A percentile compares a stretch with the other conserved stretches of the same genome.
Evolutionary conservation across 2,888 invertebrate species (phyloP).

Genomic region (Hypercompe scribonia): DNA sequence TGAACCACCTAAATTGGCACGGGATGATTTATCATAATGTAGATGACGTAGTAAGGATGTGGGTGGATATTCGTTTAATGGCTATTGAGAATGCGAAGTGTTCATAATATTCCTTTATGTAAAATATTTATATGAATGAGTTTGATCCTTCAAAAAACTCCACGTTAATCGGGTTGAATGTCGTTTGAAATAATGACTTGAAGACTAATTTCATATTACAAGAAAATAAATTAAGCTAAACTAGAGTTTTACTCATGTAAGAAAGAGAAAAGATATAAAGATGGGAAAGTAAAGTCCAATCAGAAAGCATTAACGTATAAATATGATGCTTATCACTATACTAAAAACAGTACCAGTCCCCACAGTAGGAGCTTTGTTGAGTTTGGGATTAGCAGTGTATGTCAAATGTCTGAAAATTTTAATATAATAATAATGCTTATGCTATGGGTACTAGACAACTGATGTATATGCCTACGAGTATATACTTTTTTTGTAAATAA

Average conservation of each 20-base stretch:
- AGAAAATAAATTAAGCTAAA: background rate
- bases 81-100: background rate
- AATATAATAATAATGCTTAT: too few species aligned
- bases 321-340: too few species aligned
- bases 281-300: background rate
- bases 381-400: too few species aligned
- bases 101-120: background rate
- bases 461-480: too few species aligned
- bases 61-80: constrained; percentile 6
- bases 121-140: background rate
- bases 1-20: constrained; percentile 55
- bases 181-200: background rate
- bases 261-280: too few species aligned
- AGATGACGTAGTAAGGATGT: constrained; percentile 25
- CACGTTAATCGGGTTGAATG: background rate
- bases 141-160: background rate
- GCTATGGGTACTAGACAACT: too few species aligned
- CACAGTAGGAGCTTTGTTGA: too few species aligned
- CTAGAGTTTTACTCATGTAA: background rate
- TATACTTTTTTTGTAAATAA: too few species aligned
- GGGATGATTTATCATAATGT: constrained; percentile 50
- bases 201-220: too few species aligned
- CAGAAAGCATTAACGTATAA: too few species aligned
- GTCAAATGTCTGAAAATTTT: too few species aligned
- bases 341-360: accelerated